A percentile compares a stretch with the other conserved stretches of the same genome.
phyloP scores from a whole-genome alignment of 2,113 vertebrate species.

The Ovibos moschatus region DNA sequence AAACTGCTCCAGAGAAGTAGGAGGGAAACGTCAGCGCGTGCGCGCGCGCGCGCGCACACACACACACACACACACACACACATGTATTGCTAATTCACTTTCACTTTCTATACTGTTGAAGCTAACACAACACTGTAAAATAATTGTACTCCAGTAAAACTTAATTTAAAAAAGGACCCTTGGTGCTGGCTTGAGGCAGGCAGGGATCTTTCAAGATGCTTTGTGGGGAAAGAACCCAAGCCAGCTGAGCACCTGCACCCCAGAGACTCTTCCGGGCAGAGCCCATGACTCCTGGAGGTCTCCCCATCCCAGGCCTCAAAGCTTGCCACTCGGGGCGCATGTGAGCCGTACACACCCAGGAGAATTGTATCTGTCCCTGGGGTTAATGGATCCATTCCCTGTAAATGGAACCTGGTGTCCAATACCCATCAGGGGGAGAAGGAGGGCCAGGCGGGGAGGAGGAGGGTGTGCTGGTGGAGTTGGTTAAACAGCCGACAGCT shows the following conservation, averaged over 20 bases:
- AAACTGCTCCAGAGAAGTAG: background rate
- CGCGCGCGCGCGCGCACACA: background rate
- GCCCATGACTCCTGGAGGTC: background rate
- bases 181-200: background rate
- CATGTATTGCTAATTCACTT: background rate
- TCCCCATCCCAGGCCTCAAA: background rate
- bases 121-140: background rate
- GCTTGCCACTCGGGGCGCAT: background rate
- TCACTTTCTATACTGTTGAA: background rate
- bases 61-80: background rate
- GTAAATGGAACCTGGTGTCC: background rate
- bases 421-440: background rate
- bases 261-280: background rate
- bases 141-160: background rate
- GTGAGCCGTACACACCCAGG: background rate
- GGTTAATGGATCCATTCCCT: background rate
- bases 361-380: background rate
- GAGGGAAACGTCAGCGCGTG: background rate
- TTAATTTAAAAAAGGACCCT: background rate
- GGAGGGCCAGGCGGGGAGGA: background rate
- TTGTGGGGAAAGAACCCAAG: background rate
- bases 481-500: slow-evolving; percentile 54
- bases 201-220: background rate
- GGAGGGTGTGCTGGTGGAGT: background rate
- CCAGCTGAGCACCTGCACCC: background rate